Percentiles rank a stretch among this genome's conserved stretches.
Evolutionary conservation across 1,140 invertebrate species (phyloP).

Genomic region (Drosophila parabipectinata): DNA sequence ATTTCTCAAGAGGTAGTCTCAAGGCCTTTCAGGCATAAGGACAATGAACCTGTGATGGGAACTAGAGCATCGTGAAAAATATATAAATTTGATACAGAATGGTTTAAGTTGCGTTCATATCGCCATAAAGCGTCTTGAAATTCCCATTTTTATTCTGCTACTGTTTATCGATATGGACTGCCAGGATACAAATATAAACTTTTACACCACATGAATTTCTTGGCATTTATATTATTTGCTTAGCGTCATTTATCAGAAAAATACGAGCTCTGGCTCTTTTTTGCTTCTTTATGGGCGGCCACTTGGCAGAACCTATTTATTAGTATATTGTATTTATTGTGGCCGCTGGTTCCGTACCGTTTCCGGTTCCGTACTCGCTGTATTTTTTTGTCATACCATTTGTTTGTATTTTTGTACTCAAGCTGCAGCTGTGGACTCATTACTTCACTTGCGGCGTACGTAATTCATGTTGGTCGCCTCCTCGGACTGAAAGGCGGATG

Average conservation of each 20-base stretch:
- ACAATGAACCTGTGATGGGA: neutral
- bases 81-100: constrained; percentile 2
- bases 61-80: constrained; percentile 1
- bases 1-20: neutral
- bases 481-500: too few species aligned
- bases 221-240: constrained; percentile 72
- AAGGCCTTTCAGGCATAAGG: neutral
- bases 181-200: constrained; percentile 58
- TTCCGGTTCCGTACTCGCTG: constrained; percentile 32
- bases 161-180: constrained; percentile 25
- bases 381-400: constrained; percentile 14
- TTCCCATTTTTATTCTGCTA: constrained; percentile 11
- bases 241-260: constrained; percentile 73
- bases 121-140: constrained; percentile 28
- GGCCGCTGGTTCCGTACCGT: constrained; percentile 26
- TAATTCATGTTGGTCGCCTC: too few species aligned
- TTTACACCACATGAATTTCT: constrained; percentile 77
- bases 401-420: constrained; percentile 24
- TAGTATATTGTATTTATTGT: constrained; percentile 61
- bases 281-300: constrained; percentile 45
- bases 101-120: constrained; percentile 9
- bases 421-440: constrained; percentile 66
- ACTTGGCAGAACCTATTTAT: too few species aligned
- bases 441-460: too few species aligned
- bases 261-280: constrained; percentile 7